A percentile compares a stretch with the other conserved stretches of the same genome.
Conservation (phyloP, 2,797 vertebrate genomes). For the Natrix natrix region DNA sequence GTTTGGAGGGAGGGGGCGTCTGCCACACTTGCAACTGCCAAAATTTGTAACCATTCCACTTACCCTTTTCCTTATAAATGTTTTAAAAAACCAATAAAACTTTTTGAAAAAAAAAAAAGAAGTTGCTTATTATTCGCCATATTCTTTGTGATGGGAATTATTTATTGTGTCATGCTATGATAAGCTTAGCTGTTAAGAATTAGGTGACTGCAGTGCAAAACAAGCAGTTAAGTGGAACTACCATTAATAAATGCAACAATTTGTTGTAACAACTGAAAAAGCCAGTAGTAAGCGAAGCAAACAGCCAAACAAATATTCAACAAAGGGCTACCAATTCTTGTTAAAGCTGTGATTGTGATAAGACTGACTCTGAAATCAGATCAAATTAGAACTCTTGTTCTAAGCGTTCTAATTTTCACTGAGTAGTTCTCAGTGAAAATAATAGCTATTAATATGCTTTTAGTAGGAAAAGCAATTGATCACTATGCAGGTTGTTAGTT, state of each 20-base stretch:
- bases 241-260: neutral
- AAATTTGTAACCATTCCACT: too few relatives aligned
- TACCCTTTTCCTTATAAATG: too few relatives aligned
- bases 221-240: neutral
- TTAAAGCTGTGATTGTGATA: constrained; percentile 66
- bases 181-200: neutral
- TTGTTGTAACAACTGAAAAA: constrained; percentile 58
- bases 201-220: neutral
- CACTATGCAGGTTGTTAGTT: neutral
- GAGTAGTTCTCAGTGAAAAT: neutral
- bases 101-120: too few relatives aligned
- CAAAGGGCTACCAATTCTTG: constrained; percentile 56
- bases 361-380: constrained; percentile 45
- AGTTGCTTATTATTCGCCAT: neutral
- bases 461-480: neutral
- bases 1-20: too few relatives aligned
- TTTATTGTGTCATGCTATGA: neutral
- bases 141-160: neutral
- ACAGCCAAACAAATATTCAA: neutral
- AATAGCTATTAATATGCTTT: neutral
- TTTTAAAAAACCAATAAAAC: too few relatives aligned
- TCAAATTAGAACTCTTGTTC: constrained; percentile 19
- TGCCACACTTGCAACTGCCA: too few relatives aligned
- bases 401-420: neutral
- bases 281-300: constrained; percentile 64